These are phyloP conservation scores for Champsocephalus esox DNA, from an alignment of 2,797 vertebrate genomes.

Conservation along the genomic window DNA sequence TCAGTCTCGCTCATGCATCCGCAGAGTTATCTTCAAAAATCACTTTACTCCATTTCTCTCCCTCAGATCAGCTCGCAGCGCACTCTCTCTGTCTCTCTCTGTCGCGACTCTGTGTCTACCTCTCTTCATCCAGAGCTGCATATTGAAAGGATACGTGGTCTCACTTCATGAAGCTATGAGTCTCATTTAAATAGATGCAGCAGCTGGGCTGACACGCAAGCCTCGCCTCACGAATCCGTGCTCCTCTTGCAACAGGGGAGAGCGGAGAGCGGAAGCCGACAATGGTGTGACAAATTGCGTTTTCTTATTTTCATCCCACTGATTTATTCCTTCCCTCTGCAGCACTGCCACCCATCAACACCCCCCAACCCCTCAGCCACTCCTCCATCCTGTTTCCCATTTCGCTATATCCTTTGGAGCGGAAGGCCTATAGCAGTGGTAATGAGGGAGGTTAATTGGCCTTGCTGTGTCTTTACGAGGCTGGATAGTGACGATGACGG, in stretches of 20 bases:
- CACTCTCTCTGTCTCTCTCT: slow-evolving; percentile 31
- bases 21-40: slow-evolving; percentile 46
- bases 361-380: slow-evolving; percentile 27
- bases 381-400: slow-evolving; percentile 56
- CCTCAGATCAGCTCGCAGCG: slow-evolving; percentile 28
- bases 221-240: slow-evolving; percentile 45
- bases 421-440: slow-evolving; percentile 47
- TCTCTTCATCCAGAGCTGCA: slow-evolving; percentile 60
- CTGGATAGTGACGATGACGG: slow-evolving; percentile 32
- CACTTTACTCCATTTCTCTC: slow-evolving; percentile 41
- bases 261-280: slow-evolving; percentile 53
- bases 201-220: slow-evolving; percentile 71
- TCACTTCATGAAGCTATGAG: slow-evolving; percentile 70
- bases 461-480: slow-evolving; percentile 63
- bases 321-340: slow-evolving; percentile 64
- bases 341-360: slow-evolving; percentile 44
- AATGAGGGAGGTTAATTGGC: slow-evolving; percentile 70
- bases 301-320: slow-evolving; percentile 73
- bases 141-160: slow-evolving; percentile 62
- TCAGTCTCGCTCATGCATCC: slow-evolving; percentile 36
- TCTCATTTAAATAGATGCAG: slow-evolving; percentile 72
- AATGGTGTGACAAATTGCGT: slow-evolving; percentile 75
- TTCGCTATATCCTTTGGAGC: slow-evolving; percentile 37
- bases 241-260: slow-evolving; percentile 45
- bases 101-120: slow-evolving; percentile 39